Base-by-base conservation (phyloP, 2,888 invertebrate genomes). In the Andrena praecox region DNA sequence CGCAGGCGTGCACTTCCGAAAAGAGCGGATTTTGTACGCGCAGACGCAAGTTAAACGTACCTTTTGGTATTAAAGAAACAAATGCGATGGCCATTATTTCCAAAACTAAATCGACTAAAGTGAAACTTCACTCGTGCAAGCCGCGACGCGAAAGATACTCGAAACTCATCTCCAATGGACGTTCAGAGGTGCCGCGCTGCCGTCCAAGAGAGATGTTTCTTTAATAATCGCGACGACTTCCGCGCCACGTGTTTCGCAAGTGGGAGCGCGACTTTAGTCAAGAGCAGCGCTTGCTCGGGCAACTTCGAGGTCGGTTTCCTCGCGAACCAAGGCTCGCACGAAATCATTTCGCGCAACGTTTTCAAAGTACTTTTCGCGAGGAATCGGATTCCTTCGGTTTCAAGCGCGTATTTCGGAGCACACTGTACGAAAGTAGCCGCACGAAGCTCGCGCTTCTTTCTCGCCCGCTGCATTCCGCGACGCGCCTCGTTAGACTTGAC, bases 401-500 rank as follows among this genome's bases (percentile, higher is more conserved):
- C 10, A 8, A 16, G 7, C 20, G n/a, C 10, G 3, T 16, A 20
- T 62, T 52, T 52, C 8, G n/a, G 27, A 10, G 20, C 50, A 33
- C 16, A 35, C 12, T 60, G 50, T 77, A 67, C 31, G 2, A 62
- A 76, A 59, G 16, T 56, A 69, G 56, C 63, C 31, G 24, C 42
- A 16, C 67, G 68, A 78, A 12, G 70, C 80, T 63, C 66, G 72
- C 63, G 16, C 75, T 74, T 76, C 84, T 76, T 78, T 73, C 76
- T 76, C 80, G 81, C 77, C 87, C 79, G 84, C 87, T 88, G 89
- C 91, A 91, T 92, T 92, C 92, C 90, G 85, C 88, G 89, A 90
- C 91, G 90, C 90, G 91, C 89, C 89, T 91, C 90, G 90, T 91
- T 91, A 89, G 89, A 91, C 91, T 91, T 91, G 92, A 92, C 92